A percentile compares a stretch with the other conserved stretches of the same genome.
Evolutionary conservation across 2,797 vertebrate genomes (phyloP).

Genomic region (Megalops cyprinoides): DNA sequence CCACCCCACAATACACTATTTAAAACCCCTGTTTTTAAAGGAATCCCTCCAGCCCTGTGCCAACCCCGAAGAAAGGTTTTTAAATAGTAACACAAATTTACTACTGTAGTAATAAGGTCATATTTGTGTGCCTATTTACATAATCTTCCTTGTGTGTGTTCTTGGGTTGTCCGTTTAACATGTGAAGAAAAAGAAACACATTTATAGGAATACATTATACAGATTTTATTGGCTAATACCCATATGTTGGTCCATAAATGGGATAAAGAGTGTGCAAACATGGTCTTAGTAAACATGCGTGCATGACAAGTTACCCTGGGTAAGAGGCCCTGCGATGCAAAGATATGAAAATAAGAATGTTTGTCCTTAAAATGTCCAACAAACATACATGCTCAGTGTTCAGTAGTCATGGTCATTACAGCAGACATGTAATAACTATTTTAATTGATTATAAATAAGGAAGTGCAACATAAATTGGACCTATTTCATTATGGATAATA

Average conservation of each 20-base stretch:
- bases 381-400: too few relatives aligned
- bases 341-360: too few relatives aligned
- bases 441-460: constrained; percentile 48
- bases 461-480: constrained; percentile 67
- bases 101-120: background rate
- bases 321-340: too few relatives aligned
- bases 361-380: too few relatives aligned
- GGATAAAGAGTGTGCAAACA: too few relatives aligned
- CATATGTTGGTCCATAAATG: too few relatives aligned
- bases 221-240: too few relatives aligned
- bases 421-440: constrained; percentile 47
- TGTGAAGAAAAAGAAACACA: background rate
- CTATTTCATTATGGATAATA: constrained; percentile 68
- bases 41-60: background rate
- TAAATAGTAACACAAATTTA: background rate
- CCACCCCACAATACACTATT: background rate
- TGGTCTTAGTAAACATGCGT: too few relatives aligned
- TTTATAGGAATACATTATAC: background rate
- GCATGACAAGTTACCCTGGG: too few relatives aligned
- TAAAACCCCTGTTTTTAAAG: background rate
- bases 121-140: background rate
- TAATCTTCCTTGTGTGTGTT: too few relatives aligned
- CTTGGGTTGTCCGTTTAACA: background rate
- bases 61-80: background rate
- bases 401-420: background rate